phyloP scores from a whole-genome alignment of 2,797 vertebrate species.

The Brotula barbata region DNA sequence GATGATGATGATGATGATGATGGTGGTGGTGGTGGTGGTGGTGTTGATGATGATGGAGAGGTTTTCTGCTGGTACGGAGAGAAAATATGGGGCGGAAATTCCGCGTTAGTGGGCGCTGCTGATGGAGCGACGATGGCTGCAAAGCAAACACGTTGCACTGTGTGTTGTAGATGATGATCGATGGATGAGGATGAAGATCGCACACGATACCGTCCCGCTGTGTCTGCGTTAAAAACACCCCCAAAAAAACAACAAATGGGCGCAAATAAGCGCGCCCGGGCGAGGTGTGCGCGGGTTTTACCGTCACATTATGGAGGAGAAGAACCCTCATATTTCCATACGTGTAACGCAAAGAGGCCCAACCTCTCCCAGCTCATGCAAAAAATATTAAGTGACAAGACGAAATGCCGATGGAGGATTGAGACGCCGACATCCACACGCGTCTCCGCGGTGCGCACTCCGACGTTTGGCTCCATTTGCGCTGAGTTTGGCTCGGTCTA shows the following conservation, averaged over 20 bases:
- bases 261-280: not conserved
- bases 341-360: slow-evolving; percentile 65
- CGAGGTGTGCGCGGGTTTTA: not conserved
- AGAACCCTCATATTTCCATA: slow-evolving; percentile 31
- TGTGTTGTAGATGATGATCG: slow-evolving; percentile 15
- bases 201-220: not conserved
- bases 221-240: not conserved
- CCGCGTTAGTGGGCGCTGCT: slow-evolving; percentile 16
- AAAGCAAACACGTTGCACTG: slow-evolving; percentile 43
- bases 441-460: not conserved
- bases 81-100: slow-evolving; percentile 9
- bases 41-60: too few species aligned
- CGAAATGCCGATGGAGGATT: slow-evolving; percentile 62
- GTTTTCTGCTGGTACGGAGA: slow-evolving; percentile 23
- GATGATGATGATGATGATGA: slow-evolving; percentile 34
- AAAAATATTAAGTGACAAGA: slow-evolving; percentile 58
- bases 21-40: too few species aligned
- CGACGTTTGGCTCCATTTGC: not conserved
- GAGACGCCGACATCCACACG: slow-evolving; percentile 25
- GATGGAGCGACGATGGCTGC: slow-evolving; percentile 35
- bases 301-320: not conserved
- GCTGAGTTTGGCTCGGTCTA: not conserved
- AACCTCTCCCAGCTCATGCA: slow-evolving; percentile 70
- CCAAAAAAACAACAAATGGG: not conserved
- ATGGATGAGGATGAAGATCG: slow-evolving; percentile 25